These are phyloP conservation scores for Sciaenops ocellatus DNA, from an alignment of 2,797 vertebrate species.

Conservation along the genomic window DNA sequence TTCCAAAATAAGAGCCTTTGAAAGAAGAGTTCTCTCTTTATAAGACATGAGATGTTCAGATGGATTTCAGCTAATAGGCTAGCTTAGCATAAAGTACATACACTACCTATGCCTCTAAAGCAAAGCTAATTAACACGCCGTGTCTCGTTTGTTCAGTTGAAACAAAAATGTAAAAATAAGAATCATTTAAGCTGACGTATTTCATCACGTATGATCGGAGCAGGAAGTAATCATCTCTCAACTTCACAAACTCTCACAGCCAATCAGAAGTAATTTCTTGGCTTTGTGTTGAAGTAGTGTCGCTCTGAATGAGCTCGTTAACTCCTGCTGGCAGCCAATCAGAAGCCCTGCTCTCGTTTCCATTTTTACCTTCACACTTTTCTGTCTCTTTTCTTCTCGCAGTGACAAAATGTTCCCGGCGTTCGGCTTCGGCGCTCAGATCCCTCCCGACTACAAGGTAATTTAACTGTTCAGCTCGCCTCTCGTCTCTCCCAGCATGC, in stretches of 20 bases:
- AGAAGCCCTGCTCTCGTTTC: background rate
- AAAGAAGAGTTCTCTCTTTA: too few relatives aligned
- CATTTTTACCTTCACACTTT: background rate
- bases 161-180: too few relatives aligned
- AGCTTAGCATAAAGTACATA: too few relatives aligned
- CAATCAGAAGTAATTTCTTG: slow-evolving; percentile 22
- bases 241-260: background rate
- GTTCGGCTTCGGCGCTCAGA: slow-evolving; percentile 90
- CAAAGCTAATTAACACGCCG: too few relatives aligned
- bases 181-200: too few relatives aligned
- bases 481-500: slow-evolving; percentile 52
- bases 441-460: slow-evolving; percentile 92
- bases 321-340: slow-evolving; percentile 49
- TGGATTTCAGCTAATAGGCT: too few relatives aligned
- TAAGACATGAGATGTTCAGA: too few relatives aligned
- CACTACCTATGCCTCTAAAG: too few relatives aligned
- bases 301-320: slow-evolving; percentile 39
- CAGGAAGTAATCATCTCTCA: slow-evolving; percentile 11
- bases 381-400: slow-evolving; percentile 28
- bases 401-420: slow-evolving; percentile 93
- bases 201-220: too few relatives aligned
- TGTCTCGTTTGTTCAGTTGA: too few relatives aligned
- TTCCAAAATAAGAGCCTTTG: too few relatives aligned
- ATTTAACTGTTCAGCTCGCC: slow-evolving; percentile 15
- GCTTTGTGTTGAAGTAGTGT: slow-evolving; percentile 3